Conservation (phyloP, 2,888 invertebrate species). For the Oegoconia quadripuncta region DNA sequence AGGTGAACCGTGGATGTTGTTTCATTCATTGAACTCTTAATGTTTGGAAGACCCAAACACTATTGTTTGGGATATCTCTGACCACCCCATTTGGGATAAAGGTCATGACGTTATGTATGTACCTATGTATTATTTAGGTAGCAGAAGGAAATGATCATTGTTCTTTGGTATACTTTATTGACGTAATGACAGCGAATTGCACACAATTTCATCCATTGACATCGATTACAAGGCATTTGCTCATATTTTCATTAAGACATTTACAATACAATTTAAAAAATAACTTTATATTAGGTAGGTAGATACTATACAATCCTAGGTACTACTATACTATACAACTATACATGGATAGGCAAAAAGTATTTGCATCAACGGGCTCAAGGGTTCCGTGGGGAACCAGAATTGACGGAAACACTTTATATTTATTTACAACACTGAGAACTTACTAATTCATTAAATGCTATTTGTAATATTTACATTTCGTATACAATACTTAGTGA, state of each 20-base stretch:
- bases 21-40: no score
- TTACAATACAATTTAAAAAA: slow-evolving; percentile 9
- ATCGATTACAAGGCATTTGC: slow-evolving; percentile 45
- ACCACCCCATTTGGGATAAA: no score
- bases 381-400: slow-evolving; percentile 42
- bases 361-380: slow-evolving; percentile 69
- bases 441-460: slow-evolving; percentile 11
- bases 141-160: neutral
- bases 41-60: no score
- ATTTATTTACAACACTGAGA: slow-evolving; percentile 26
- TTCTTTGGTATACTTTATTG: slow-evolving; percentile 59
- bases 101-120: no score
- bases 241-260: slow-evolving; percentile 5
- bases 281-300: slow-evolving; percentile 5
- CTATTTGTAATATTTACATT: slow-evolving; percentile 21
- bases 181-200: slow-evolving; percentile 59
- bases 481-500: slow-evolving; percentile 18
- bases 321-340: slow-evolving; percentile 2
- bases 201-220: slow-evolving; percentile 57
- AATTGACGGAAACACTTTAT: slow-evolving; percentile 64
- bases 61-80: no score
- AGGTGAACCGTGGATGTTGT: no score
- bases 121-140: neutral
- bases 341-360: slow-evolving; percentile 46
- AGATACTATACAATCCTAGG: neutral